Evolutionary conservation across 2,113 vertebrate genomes (phyloP).

Genomic region (Daubentonia madagascariensis): DNA sequence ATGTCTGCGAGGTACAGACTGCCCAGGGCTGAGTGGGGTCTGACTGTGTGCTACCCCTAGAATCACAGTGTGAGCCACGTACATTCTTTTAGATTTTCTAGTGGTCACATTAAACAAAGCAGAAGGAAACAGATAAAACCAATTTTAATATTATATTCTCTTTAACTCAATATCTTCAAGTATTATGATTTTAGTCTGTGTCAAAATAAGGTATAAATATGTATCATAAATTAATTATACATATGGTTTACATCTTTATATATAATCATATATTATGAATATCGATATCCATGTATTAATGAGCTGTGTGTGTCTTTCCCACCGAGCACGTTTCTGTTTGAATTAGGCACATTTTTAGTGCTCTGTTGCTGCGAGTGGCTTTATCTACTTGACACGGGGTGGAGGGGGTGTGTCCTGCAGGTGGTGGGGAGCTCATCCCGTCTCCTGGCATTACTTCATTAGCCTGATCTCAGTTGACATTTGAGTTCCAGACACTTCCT

Average conservation of each 20-base stretch:
- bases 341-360: background rate
- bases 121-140: background rate
- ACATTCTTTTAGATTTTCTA: background rate
- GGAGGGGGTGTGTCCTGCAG: background rate
- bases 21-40: background rate
- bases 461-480: background rate
- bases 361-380: background rate
- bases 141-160: background rate
- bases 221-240: background rate
- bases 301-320: background rate
- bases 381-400: background rate
- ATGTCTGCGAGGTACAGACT: fast-evolving
- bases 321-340: background rate
- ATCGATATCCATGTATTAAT: background rate
- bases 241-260: too few species aligned
- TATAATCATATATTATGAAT: background rate
- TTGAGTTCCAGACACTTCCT: background rate
- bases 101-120: background rate
- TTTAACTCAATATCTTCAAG: background rate
- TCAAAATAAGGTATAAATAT: background rate
- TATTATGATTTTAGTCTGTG: background rate
- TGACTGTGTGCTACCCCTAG: too few species aligned
- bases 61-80: background rate
- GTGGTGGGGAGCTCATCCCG: background rate
- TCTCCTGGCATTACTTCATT: background rate